These are phyloP conservation scores for Abrostola triplasia DNA, from an alignment of 2,888 invertebrate genomes.

Conservation along the genomic window DNA sequence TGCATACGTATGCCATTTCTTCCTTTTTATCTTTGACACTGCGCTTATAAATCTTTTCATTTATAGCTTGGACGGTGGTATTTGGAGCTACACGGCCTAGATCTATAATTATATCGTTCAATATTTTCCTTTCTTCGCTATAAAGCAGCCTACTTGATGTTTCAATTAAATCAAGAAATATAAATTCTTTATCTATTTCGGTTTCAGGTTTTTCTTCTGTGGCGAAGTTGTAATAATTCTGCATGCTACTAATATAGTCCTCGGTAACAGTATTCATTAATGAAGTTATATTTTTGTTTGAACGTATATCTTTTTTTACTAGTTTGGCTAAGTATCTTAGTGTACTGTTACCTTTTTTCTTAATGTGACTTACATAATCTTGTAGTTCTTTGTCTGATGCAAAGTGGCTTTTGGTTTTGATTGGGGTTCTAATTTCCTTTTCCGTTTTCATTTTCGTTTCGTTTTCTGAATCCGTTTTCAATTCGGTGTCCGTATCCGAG, in stretches of 20 bases:
- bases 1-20: constrained; percentile 60
- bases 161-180: constrained; percentile 57
- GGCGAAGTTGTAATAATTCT: constrained; percentile 28
- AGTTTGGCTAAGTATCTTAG: constrained; percentile 2
- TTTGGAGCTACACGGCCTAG: background rate
- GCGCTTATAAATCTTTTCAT: constrained; percentile 37
- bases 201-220: background rate
- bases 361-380: constrained; percentile 22
- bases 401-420: no score
- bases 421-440: no score
- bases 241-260: constrained; percentile 23
- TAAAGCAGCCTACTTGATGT: constrained; percentile 50
- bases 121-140: constrained; percentile 39
- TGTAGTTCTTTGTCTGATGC: background rate
- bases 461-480: no score
- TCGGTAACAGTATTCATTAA: constrained; percentile 2
- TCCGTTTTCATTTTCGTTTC: no score
- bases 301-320: constrained; percentile 18
- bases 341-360: constrained; percentile 13
- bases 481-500: no score
- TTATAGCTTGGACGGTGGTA: constrained; percentile 2
- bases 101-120: constrained; percentile 40
- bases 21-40: constrained; percentile 52
- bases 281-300: constrained; percentile 13
- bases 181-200: constrained; percentile 49